Base-by-base conservation (phyloP, 2,797 vertebrate genomes). In the Danio kyathit region DNA sequence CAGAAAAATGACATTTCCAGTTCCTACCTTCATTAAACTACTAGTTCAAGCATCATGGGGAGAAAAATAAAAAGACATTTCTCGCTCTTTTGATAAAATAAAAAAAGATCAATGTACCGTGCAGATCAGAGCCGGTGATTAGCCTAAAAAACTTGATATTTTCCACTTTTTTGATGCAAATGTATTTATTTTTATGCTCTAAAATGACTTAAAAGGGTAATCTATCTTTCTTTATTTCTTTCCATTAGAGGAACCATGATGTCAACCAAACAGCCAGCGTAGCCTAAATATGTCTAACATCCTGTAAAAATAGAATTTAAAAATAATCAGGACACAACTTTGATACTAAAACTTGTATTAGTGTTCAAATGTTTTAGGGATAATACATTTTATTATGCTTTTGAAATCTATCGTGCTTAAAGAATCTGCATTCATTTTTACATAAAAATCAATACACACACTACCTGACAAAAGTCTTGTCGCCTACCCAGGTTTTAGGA, bases 241-340 rank as follows among this genome's bases (percentile, higher is more conserved):
- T 46, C 52, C 44, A 73, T 43, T 29, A 71, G 16, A 56, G 10
- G 51, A 71, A 17, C 16, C 29, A 41, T 61, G 7, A 0, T 40
- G 38, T 40, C 11, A 16, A 16, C 21, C 16, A 56, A 69, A 52
- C 11, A 57, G 13, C 16, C 16, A 54, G 2, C 17, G 29, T 51
- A 70, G 49, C 71, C 71, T 73, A 41, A 73, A 73, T 73, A 7
- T 29, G 54, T 73, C 41, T 11, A 29, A 73, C 6, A 29, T 8
- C 16, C 10, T 40, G 10, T 11, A 6, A 11, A 41, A 17, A 17
- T 11, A 8, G 14, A 51, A n/a, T 21, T 72, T 57, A 44, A 72
- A 72, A 57, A 72, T 41, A 56, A 9, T 66, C 17, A 21, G 5
- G 44, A 12, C 63, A 46, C 19, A 6, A 12, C 7, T 3, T 9